Conservation (phyloP, 2,113 vertebrate genomes). For the Podiceps cristatus region DNA sequence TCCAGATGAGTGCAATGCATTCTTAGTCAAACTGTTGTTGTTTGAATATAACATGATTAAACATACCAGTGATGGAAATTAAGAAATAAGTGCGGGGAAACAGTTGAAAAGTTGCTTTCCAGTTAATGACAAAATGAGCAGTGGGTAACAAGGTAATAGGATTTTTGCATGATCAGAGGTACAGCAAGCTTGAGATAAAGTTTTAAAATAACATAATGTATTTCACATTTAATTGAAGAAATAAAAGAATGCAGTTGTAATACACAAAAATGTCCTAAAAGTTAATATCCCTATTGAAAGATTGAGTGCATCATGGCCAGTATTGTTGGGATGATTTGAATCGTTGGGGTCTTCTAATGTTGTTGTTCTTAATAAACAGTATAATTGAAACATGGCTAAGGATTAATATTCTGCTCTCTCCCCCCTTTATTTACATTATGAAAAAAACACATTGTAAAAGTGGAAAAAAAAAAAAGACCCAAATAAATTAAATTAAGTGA, state of each 20-base stretch:
- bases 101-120: background rate
- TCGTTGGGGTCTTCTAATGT: background rate
- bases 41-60: background rate
- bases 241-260: background rate
- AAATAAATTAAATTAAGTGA: background rate
- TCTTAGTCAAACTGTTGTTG: background rate
- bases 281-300: background rate
- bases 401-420: background rate
- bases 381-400: background rate
- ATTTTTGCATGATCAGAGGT: background rate
- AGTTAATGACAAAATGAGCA: background rate
- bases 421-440: background rate
- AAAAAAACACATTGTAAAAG: background rate
- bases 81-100: background rate
- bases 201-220: background rate
- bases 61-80: background rate
- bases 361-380: background rate
- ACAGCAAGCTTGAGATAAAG: background rate
- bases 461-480: background rate
- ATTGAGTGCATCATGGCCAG: background rate
- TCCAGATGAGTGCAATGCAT: background rate
- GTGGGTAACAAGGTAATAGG: background rate
- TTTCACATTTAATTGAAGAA: background rate
- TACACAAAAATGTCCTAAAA: background rate
- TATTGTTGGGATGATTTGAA: background rate